Evolutionary conservation across 2,888 invertebrate genomes (phyloP).

Genomic region (Amblyjoppa proteus): DNA sequence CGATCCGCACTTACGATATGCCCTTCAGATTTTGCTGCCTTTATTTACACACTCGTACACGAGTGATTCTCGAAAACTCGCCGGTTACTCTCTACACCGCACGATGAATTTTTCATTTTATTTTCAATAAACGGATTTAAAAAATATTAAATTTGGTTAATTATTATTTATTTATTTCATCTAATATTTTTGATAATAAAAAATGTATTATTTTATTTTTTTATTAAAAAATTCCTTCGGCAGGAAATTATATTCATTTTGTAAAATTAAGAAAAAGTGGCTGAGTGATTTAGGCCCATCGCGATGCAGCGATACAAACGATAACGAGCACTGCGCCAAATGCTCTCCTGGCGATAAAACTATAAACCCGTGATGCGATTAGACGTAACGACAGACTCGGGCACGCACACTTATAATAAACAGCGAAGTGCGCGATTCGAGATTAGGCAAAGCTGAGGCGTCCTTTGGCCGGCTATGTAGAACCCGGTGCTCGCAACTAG

Average conservation of each 20-base stretch:
- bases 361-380: neutral
- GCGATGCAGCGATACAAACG: neutral
- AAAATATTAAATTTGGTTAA: neutral
- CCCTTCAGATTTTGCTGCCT: constrained; percentile 25
- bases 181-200: too few species aligned
- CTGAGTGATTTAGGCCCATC: too few species aligned
- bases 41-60: neutral
- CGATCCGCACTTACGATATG: constrained; percentile 34
- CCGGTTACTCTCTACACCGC: too few species aligned
- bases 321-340: neutral
- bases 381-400: neutral
- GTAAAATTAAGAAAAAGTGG: too few species aligned
- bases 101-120: neutral
- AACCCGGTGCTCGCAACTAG: constrained; percentile 65
- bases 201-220: too few species aligned
- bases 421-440: constrained; percentile 35
- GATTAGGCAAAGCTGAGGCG: constrained; percentile 73
- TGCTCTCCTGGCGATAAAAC: neutral
- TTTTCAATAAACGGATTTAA: neutral
- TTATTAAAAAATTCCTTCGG: too few species aligned
- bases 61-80: constrained; percentile 8
- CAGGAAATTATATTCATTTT: too few species aligned
- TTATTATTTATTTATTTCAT: neutral
- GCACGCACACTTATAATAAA: constrained; percentile 1
- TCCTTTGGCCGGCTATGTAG: constrained; percentile 60